Percentiles rank a stretch among this genome's conserved stretches.
Evolutionary conservation across 2,797 vertebrate genomes (phyloP).

Genomic region (Eremophila alpestris): DNA sequence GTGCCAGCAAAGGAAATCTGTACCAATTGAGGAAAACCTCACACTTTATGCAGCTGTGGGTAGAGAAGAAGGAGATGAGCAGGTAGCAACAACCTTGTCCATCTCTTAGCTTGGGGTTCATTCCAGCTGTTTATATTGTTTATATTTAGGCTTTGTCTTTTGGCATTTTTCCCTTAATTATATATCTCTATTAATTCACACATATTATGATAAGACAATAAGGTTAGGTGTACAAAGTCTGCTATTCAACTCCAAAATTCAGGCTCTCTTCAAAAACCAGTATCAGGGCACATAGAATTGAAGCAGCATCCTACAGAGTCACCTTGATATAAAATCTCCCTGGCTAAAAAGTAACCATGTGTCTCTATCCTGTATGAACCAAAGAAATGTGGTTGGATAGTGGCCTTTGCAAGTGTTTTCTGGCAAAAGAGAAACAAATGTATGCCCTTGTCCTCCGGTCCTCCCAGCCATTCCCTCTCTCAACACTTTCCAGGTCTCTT

Average conservation of each 20-base stretch:
- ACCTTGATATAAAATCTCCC: neutral
- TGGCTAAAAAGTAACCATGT: neutral
- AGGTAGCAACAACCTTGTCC: neutral
- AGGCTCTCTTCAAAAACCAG: neutral
- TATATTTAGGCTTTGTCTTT: neutral
- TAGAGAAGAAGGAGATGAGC: neutral
- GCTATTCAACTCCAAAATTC: neutral
- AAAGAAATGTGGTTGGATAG: neutral
- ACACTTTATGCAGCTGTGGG: neutral
- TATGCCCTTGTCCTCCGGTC: accelerated
- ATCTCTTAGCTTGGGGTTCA: neutral
- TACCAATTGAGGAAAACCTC: neutral
- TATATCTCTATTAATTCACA: neutral
- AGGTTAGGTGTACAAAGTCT: neutral
- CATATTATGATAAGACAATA: neutral
- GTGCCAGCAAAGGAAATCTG: neutral
- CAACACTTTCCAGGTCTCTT: neutral
- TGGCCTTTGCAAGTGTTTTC: neutral
- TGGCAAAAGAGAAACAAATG: neutral
- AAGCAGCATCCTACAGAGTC: neutral
- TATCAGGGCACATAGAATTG: neutral
- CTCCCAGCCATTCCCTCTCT: neutral
- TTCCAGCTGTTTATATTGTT: neutral
- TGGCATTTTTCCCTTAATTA: neutral
- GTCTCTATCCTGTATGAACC: neutral